Base-by-base conservation (phyloP, 2,888 invertebrate species). In the Drosophila fulvimacula region DNA sequence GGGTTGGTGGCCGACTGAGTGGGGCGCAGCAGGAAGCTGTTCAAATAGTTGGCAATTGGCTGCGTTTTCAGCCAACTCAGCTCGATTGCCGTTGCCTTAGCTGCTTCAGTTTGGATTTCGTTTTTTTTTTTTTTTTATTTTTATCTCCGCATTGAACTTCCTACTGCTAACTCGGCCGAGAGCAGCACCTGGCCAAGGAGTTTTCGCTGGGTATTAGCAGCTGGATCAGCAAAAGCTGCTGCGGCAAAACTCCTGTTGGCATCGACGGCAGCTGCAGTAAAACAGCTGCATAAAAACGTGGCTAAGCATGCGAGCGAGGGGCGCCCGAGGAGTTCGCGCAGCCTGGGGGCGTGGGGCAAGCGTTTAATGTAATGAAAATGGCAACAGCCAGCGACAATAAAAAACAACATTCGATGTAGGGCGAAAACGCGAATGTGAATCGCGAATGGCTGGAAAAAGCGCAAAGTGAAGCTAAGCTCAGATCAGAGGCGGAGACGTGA, bases 281-380 rank as follows among this genome's bases (percentile, higher is more conserved):
- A 84, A 81, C 69, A 71, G 69, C 62, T 69, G 68, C 77, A 82
- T 44, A 66, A 65, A 65, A 78, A 30, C 30, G 66, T 68, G 67
- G 71, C 69, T 71, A 69, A 7, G 82, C 73, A 70, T 71, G 65
- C 67, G 68, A 67, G 49, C 57, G 60, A 52, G 81, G 82, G 10
- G 30, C 1, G 10, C 3, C 0, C 30, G 10, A 30, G 3, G 2
- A 30, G 10, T 30, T 30, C 30, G 7, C 6, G 7, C 7, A 2
- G 30, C 7, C 0, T 6, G 30, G 7, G 30, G 7, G 7, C n/a
- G 53, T 7, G 58, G 52, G 81, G 82, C 73, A 74, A 84, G 65
- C 76, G 78, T 76, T 89, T 84, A 84, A 84, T 84, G 84, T 87
- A 87, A 84, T 89, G 86, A 87, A 87, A 83, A 89, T 65, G 81